These are phyloP conservation scores for Notarius quadriscutis DNA, from an alignment of 2,113 vertebrate species.

Conservation along the genomic window DNA sequence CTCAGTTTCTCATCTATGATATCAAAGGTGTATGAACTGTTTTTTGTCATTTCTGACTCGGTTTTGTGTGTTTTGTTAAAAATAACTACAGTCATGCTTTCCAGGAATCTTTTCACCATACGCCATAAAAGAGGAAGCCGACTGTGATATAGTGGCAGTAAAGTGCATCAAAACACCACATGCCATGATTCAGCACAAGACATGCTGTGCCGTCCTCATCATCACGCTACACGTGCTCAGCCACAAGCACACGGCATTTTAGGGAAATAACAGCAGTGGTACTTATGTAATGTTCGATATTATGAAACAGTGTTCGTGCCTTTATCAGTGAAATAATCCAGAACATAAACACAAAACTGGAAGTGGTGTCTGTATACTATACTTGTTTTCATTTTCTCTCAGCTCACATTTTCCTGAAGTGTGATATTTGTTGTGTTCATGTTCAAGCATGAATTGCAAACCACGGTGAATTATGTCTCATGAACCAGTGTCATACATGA, in stretches of 20 bases:
- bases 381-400: neutral
- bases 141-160: constrained; percentile 17
- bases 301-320: neutral
- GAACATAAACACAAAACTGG: neutral
- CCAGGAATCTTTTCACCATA: constrained; percentile 5
- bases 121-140: neutral
- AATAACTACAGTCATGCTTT: constrained; percentile 25
- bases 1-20: neutral
- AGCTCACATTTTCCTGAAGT: neutral
- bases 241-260: constrained; percentile 27
- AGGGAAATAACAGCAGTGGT: constrained; percentile 32
- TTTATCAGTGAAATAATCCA: neutral
- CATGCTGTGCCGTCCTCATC: neutral
- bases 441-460: neutral
- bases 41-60: neutral
- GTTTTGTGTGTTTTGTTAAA: neutral
- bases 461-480: neutral
- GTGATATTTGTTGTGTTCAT: neutral
- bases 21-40: neutral
- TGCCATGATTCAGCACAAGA: constrained; percentile 26
- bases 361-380: neutral
- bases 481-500: neutral
- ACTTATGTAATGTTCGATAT: neutral
- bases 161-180: constrained; percentile 31
- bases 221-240: constrained; percentile 26